Conservation (phyloP, 2,888 invertebrate species). For the Melieria picta region DNA sequence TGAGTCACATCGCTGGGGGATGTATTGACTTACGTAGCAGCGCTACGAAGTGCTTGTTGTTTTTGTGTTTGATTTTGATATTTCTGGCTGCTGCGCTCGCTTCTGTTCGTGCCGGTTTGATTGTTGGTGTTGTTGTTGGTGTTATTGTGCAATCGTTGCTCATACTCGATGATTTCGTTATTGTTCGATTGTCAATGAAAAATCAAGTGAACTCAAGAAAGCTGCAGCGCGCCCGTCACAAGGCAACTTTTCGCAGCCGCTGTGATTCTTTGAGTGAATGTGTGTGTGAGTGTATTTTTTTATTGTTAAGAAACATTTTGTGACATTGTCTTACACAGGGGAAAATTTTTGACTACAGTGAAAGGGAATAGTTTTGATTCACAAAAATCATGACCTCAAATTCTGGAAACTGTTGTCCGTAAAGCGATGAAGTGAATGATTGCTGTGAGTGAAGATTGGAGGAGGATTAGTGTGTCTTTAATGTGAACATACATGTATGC, state of each 20-base stretch:
- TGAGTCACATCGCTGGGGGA: conserved; percentile 43
- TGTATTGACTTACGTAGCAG: conserved; percentile 14
- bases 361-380: too few species aligned
- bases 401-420: too few species aligned
- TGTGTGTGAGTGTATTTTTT: too few species aligned
- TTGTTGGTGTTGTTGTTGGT: conserved; percentile 21
- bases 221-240: neutral
- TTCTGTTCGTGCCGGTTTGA: conserved; percentile 3
- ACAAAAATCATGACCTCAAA: too few species aligned
- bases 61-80: conserved; percentile 1
- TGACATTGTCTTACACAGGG: too few species aligned
- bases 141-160: conserved; percentile 21
- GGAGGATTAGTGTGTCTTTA: too few species aligned
- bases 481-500: too few species aligned
- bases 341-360: too few species aligned
- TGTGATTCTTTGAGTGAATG: neutral
- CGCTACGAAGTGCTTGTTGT: conserved; percentile 1
- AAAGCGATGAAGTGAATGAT: too few species aligned
- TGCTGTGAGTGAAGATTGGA: too few species aligned
- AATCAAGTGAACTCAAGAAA: conserved; percentile 49
- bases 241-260: neutral
- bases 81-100: neutral
- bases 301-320: too few species aligned
- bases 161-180: conserved; percentile 56
- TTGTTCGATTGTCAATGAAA: conserved; percentile 63